Conservation (phyloP, 1,140 invertebrate genomes). For the Bradynema listronoti region DNA sequence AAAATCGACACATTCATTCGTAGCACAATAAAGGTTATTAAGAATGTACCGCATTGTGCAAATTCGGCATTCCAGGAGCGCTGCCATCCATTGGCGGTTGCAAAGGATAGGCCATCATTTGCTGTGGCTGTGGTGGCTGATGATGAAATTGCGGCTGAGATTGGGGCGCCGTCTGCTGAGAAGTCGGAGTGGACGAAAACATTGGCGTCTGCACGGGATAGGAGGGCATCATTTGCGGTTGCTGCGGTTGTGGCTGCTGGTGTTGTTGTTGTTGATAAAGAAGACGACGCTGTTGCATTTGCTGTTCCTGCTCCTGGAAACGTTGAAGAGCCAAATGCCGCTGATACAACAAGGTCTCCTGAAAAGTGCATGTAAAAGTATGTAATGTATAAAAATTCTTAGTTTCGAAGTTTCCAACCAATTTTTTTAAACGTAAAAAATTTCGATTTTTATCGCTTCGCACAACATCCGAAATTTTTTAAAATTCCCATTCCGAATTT, state of each 20-base stretch:
- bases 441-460: too few relatives aligned
- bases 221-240: conserved; percentile 25
- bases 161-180: conserved; percentile 4
- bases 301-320: conserved; percentile 53
- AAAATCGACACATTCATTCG: too few relatives aligned
- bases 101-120: conserved; percentile 6
- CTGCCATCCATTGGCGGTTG: too few relatives aligned
- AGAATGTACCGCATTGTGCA: too few relatives aligned
- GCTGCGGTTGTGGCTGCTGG: conserved; percentile 2
- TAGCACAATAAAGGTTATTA: too few relatives aligned
- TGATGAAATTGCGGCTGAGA: conserved; percentile 9
- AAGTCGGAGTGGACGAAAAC: not conserved
- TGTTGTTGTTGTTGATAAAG: not conserved
- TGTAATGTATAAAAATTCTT: too few relatives aligned
- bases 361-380: conserved; percentile 24
- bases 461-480: too few relatives aligned
- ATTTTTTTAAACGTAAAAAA: too few relatives aligned
- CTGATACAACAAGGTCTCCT: conserved; percentile 55
- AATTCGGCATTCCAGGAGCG: too few relatives aligned
- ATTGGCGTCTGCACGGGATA: not conserved
- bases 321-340: conserved; percentile 49
- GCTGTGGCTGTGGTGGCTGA: not conserved
- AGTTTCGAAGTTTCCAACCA: too few relatives aligned
- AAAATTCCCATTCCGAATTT: too few relatives aligned
- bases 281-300: conserved; percentile 42